Evolutionary conservation across 2,797 vertebrate genomes (phyloP).

Genomic region (Hippocampus kuda): DNA sequence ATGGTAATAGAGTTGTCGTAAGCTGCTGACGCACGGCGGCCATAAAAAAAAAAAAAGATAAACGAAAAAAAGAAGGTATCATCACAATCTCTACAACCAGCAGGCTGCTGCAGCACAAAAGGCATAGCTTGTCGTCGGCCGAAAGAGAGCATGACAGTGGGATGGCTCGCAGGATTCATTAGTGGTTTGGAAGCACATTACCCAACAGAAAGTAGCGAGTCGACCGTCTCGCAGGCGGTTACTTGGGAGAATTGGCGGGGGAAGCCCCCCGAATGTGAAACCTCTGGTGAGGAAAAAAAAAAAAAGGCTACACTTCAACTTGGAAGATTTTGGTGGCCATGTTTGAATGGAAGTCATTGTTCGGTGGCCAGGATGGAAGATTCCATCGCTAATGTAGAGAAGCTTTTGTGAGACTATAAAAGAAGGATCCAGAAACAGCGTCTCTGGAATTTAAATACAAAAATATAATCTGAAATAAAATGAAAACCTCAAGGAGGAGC

Average conservation of each 20-base stretch:
- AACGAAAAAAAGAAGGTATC: conserved; percentile 24
- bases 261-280: conserved; percentile 55
- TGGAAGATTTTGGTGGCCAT: conserved; percentile 25
- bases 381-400: conserved; percentile 36
- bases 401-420: neutral
- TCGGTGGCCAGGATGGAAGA: conserved; percentile 48
- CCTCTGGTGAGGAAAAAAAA: conserved; percentile 14
- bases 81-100: neutral
- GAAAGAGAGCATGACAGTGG: neutral
- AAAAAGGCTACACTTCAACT: conserved; percentile 47
- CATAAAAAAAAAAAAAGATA: conserved; percentile 20
- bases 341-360: conserved; percentile 60
- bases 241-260: conserved; percentile 58
- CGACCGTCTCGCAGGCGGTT: conserved; percentile 49
- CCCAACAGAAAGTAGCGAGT: conserved; percentile 42
- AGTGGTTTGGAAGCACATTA: conserved; percentile 45
- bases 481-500: neutral
- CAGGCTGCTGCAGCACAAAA: neutral
- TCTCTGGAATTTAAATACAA: neutral
- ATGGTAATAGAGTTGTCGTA: conserved; percentile 39
- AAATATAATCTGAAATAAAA: neutral
- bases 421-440: conserved; percentile 14
- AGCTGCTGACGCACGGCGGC: conserved; percentile 22
- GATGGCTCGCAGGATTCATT: conserved; percentile 7
- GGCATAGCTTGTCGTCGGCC: neutral